Evolutionary conservation across 2,797 vertebrate genomes (phyloP).

Genomic region (Squalus acanthias): DNA sequence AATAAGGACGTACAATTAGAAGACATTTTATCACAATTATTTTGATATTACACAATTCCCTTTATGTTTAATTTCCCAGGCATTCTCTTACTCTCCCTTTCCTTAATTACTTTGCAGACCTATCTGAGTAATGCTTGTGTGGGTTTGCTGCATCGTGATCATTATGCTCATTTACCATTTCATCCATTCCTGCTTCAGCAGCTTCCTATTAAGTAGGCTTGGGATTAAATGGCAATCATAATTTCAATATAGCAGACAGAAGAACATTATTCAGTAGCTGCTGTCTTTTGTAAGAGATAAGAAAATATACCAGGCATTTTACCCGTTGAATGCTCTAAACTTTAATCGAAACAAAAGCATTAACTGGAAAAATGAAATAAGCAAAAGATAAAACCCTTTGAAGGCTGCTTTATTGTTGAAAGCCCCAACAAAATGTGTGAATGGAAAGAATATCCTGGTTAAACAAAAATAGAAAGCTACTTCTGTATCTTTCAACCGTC

Average conservation of each 20-base stretch:
- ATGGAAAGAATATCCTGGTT: background rate
- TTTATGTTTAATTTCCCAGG: background rate
- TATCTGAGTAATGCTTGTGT: background rate
- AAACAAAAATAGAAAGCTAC: slow-evolving; percentile 2
- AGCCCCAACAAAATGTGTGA: background rate
- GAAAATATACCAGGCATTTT: background rate
- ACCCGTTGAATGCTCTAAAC: background rate
- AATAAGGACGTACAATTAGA: background rate
- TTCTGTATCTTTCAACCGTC: background rate
- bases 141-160: background rate
- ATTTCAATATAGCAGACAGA: background rate
- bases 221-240: background rate
- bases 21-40: background rate
- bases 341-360: background rate
- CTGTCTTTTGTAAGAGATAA: background rate
- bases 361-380: background rate
- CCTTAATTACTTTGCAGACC: slow-evolving; percentile 6
- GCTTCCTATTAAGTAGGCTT: background rate
- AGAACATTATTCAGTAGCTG: background rate
- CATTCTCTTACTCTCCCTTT: background rate
- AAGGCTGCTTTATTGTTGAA: background rate
- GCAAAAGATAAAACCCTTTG: background rate
- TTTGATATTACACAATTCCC: background rate
- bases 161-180: background rate
- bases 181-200: background rate